These are phyloP conservation scores for Dryobates pubescens DNA, from an alignment of 2,797 vertebrate species.

Conservation along the genomic window DNA sequence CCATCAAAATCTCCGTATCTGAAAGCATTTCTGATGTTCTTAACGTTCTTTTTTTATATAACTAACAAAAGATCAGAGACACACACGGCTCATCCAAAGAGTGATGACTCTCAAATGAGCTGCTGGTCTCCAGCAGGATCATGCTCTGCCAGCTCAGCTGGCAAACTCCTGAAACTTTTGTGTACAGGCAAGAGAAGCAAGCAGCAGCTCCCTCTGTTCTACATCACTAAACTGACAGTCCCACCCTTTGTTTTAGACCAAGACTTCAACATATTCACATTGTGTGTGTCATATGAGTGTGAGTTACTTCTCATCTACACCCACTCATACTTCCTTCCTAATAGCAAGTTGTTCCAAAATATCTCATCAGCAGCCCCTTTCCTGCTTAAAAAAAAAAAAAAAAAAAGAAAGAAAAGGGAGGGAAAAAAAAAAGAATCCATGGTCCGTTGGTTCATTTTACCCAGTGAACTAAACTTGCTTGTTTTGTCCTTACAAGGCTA, in stretches of 20 bases:
- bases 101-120: neutral
- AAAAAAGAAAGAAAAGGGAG: neutral
- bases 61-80: neutral
- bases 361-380: constrained; percentile 73
- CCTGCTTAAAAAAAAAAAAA: constrained; percentile 27
- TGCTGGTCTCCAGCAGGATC: neutral
- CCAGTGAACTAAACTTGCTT: constrained; percentile 55
- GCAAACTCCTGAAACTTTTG: neutral
- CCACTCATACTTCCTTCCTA: constrained; percentile 80
- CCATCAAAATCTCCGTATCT: neutral
- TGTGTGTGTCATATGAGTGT: constrained; percentile 70
- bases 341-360: constrained; percentile 78
- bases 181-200: neutral
- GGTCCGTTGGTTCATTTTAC: constrained; percentile 64
- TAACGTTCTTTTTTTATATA: neutral
- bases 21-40: neutral
- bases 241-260: constrained; percentile 62
- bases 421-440: neutral
- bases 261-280: constrained; percentile 50
- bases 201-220: constrained; percentile 45
- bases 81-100: neutral
- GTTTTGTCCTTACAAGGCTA: constrained; percentile 56
- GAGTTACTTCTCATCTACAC: constrained; percentile 74
- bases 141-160: neutral
- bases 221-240: constrained; percentile 36